Evolutionary conservation across 2,797 vertebrate species (phyloP), one percentile per base, ranked within the genome.

Genomic region (Gadopsis marmoratus): DNA sequence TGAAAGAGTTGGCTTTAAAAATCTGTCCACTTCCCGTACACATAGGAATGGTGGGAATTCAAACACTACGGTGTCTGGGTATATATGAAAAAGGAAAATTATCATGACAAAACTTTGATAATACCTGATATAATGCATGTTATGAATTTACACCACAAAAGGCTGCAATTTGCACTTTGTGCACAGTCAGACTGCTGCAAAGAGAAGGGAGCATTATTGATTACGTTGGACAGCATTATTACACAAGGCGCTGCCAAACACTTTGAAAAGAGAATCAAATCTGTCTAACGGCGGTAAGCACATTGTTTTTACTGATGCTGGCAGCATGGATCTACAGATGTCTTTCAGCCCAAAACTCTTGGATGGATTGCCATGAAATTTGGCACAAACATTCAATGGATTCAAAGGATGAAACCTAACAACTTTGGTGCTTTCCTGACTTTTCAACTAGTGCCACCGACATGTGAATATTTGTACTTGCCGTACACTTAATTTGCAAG

Each of bases 1-100:
- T 94, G 93, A 94, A 94, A 94, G 92, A 73, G 86, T 71, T 51
- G 58, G 82, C 66, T 77, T 83, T 62, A 76, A 70, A 80, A 80
- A 89, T 85, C 79, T 84, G 61, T 73, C 70, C 55, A 59, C 66
- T 72, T 59, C 75, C 58, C 39, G 55, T 29, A 74, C 61, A 76
- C 69, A 26, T 61, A 31, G 69, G 51, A 41, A 37, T 50, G 76
- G 68, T 58, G 56, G 56, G 66, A 87, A 83, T 80, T 88, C 56
- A 78, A 76, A 74, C 77, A 39, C 73, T 4, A 3, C 50, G 56
- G 45, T 10, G 65, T 58, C 33, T 0, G 0, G 23, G 47, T 23
- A 0, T 35, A 17, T 0, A 45, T 5, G 21, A 63, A 59, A 50
- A 37, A 39, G 37, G 29, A 5, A 48, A 73, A 50, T 67, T 10